These are phyloP conservation scores for Thymelicus acteon DNA, from an alignment of 2,888 invertebrate species.

Conservation along the genomic window DNA sequence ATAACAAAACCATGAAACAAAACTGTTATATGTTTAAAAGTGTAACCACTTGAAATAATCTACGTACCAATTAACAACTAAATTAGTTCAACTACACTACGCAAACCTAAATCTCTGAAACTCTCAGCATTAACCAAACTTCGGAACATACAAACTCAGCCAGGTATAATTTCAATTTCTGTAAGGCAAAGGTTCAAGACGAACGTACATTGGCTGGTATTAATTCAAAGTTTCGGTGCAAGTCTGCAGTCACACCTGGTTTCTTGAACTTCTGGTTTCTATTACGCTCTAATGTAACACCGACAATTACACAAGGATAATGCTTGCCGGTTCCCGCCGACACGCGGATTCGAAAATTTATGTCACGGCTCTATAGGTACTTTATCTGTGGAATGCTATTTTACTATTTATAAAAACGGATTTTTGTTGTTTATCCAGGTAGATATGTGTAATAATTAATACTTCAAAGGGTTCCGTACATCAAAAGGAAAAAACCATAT, in stretches of 20 bases:
- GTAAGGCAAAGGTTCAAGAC: conserved; percentile 27
- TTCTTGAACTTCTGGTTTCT: conserved; percentile 47
- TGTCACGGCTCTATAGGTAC: neutral
- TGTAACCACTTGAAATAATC: neutral
- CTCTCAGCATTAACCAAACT: conserved; percentile 28
- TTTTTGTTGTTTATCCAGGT: too few species aligned
- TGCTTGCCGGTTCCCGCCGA: neutral
- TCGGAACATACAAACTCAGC: conserved; percentile 31
- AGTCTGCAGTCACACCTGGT: conserved; percentile 43
- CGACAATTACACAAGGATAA: conserved; percentile 4
- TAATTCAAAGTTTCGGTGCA: conserved; percentile 36
- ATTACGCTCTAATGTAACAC: conserved; percentile 38
- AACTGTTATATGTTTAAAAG: neutral
- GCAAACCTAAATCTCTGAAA: conserved; percentile 29
- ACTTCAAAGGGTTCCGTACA: too few species aligned
- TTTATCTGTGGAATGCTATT: too few species aligned
- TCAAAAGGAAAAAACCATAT: too few species aligned
- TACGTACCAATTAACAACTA: conserved; percentile 5
- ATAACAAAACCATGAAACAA: neutral
- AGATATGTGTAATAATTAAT: too few species aligned
- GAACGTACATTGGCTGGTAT: conserved; percentile 33
- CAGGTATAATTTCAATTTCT: conserved; percentile 36
- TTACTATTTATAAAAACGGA: neutral
- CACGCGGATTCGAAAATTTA: neutral
- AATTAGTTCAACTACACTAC: conserved; percentile 19